Conservation (phyloP, 2,113 vertebrate species). For the Bothrops jararaca region DNA sequence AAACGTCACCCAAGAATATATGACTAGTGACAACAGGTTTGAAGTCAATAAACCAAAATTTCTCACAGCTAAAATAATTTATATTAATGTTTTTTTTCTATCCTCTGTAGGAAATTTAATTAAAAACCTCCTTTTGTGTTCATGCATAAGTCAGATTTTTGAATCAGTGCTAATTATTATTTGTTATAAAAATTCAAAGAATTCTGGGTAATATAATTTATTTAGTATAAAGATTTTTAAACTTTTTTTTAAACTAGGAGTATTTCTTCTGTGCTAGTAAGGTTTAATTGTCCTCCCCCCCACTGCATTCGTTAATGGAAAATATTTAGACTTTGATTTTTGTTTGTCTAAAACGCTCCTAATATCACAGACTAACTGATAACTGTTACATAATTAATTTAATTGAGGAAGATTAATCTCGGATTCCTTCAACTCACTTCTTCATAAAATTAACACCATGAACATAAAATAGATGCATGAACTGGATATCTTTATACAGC, state of each 20-base stretch:
- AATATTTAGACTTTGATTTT: slow-evolving; percentile 34
- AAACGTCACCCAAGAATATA: neutral
- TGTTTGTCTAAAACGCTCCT: slow-evolving; percentile 54
- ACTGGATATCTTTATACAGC: slow-evolving; percentile 48
- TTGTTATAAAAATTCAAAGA: neutral
- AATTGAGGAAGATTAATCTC: slow-evolving; percentile 40
- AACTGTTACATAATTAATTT: slow-evolving; percentile 57
- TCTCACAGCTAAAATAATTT: neutral
- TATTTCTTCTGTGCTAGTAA: neutral
- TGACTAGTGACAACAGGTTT: neutral
- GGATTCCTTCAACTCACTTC: slow-evolving; percentile 39
- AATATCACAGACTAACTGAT: slow-evolving; percentile 43
- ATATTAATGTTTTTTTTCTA: neutral
- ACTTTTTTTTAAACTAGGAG: neutral
- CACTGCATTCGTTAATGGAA: neutral
- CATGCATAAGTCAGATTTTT: neutral
- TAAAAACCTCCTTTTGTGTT: accelerated
- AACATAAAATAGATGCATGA: slow-evolving; percentile 39
- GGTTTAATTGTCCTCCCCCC: neutral
- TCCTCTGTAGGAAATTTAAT: neutral
- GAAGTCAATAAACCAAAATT: neutral
- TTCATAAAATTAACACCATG: slow-evolving; percentile 51
- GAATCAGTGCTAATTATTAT: accelerated
- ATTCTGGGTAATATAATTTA: neutral
- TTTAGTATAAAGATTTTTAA: neutral